Conservation (phyloP, 2,797 vertebrate genomes). For the Anguilla marmorata region DNA sequence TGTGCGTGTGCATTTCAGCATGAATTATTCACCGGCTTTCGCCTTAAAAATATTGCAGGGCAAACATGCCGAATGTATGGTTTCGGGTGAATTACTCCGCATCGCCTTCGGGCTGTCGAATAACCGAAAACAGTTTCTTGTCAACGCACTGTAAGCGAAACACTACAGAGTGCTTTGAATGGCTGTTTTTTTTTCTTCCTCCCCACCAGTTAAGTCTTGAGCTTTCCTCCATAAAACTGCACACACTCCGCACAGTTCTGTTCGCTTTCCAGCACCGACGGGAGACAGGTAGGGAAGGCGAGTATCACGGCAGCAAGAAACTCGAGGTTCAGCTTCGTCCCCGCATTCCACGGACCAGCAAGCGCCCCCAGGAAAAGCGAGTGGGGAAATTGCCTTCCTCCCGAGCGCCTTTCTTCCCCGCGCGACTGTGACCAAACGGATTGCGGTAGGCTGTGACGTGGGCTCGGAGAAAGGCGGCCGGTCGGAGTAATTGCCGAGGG, state of each 20-base stretch:
- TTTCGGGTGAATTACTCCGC: constrained; percentile 22
- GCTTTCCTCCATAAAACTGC: not conserved
- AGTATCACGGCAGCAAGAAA: not conserved
- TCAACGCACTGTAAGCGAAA: not conserved
- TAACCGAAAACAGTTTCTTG: constrained; percentile 8
- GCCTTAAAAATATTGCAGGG: constrained; percentile 15
- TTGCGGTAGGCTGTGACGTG: constrained; percentile 64
- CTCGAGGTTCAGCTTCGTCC: constrained; percentile 32
- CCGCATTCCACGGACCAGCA: constrained; percentile 24
- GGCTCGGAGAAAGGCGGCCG: constrained; percentile 55
- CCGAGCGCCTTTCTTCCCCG: constrained; percentile 60
- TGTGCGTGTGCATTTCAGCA: not conserved
- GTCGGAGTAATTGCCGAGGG: constrained; percentile 39
- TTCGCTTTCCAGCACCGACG: too few relatives aligned
- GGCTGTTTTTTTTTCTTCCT: not conserved
- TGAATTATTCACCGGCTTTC: constrained; percentile 21
- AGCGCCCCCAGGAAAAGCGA: constrained; percentile 38
- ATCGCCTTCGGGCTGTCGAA: constrained; percentile 37
- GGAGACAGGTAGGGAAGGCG: not conserved
- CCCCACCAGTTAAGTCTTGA: not conserved
- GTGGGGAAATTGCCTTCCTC: constrained; percentile 57
- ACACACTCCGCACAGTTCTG: not conserved
- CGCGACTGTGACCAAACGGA: constrained; percentile 75
- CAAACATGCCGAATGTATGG: constrained; percentile 36
- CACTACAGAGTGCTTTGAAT: not conserved